Conservation (phyloP, 2,797 vertebrate genomes). For the Eulemur rubriventer region DNA sequence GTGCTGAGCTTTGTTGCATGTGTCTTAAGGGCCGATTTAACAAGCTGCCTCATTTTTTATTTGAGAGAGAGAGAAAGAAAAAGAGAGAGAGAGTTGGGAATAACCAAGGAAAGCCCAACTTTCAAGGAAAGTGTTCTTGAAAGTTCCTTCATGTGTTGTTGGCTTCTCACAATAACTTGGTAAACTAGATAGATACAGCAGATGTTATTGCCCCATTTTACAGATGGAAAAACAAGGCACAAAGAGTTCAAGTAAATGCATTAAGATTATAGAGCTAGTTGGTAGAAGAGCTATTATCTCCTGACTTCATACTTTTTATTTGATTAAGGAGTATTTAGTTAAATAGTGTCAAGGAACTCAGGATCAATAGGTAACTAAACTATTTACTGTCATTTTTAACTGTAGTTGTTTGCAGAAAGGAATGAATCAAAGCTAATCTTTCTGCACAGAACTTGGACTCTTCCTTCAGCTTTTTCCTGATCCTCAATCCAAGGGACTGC, state of each 20-base stretch:
- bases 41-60: neutral
- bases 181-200: neutral
- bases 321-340: neutral
- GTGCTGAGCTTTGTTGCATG: neutral
- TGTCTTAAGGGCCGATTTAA: neutral
- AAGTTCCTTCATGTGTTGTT: neutral
- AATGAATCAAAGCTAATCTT: neutral
- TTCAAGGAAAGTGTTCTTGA: neutral
- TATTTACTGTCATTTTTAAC: neutral
- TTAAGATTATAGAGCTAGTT: neutral
- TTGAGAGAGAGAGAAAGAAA: neutral
- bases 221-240: neutral
- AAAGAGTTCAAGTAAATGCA: neutral
- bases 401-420: neutral
- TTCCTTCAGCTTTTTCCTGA: neutral
- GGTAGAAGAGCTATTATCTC: neutral
- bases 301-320: neutral
- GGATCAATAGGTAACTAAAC: neutral
- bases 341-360: neutral
- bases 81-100: neutral
- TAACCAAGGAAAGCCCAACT: neutral
- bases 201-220: neutral
- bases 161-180: neutral
- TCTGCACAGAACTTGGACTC: neutral
- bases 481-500: too few relatives aligned